Base-by-base conservation (phyloP, 1,140 invertebrate species). In the Globodera rostochiensis region DNA sequence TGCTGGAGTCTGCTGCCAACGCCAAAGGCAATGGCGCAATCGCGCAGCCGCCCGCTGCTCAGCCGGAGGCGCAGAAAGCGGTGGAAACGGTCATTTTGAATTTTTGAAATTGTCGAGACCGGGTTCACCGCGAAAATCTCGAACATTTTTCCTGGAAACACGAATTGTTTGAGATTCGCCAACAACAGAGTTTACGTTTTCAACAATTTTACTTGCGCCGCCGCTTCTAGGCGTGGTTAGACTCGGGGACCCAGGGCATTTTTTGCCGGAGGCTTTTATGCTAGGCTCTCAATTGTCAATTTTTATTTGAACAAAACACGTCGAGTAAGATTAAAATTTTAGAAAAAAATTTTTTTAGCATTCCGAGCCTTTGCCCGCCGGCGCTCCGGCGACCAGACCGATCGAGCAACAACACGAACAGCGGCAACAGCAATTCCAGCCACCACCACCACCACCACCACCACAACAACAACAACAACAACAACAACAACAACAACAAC, bases 41-140 rank as follows among this genome's bases (percentile, higher is more conserved):
- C 36, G 86, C 85, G 45, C 69, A 82, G 15, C 86, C 87, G 11
- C 87, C 86, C 45, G 74, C 88, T 21, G 88, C 86, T 57, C 73
- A 88, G 3, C 85, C 85, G 8, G 77, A 74, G 19, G 77, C 78
- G 73, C 53, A 88, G 21, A 80, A 86, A 71, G 11, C 46, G 25
- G 69, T 45, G 69, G 46, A 19, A 66, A 15, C 13, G 13, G 60
- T 66, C n/a, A 66, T 15, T 21, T 66, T 66, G 60, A 66, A 13
- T 3, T 13, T 21, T 66, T 2, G 3, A 36, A 36, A 36, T 36
- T 36, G 36, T 36, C 36, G 36, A 36, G 36, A 36, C 36, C 36
- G 3, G 3, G 36, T 36, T 3, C 36, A 36, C 3, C 36, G 36
- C 36, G 2, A 36, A 36, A 36, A 36, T 36, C 3, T 36, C 36